Evolutionary conservation across 1,140 invertebrate genomes (phyloP), one percentile per base, ranked within the genome.

Genomic region (Microplitis mediator): DNA sequence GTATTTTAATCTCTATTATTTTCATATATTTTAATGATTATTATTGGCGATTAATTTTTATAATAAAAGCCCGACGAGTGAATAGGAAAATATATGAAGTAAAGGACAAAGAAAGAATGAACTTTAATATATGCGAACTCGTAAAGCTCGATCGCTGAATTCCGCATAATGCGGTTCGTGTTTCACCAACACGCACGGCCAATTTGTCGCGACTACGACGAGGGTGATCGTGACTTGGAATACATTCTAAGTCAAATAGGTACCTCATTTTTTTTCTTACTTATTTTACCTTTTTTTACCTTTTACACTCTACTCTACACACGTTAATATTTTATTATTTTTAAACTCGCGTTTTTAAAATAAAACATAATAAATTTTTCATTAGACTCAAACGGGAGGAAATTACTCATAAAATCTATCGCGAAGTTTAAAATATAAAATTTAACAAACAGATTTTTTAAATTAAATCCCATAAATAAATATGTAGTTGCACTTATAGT

Each of bases 141-240:
- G 77, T 78, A 81, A 81, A 79, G 73, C 76, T 71, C 69, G 74
- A 69, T 74, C 73, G 75, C 71, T 75, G 76, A 76, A 80, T 81
- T 78, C 71, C 75, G 77, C 77, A 83, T 82, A 82, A 83, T 82
- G 79, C 76, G 71, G 73, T 71, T 76, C 66, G 73, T 75, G 76
- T 75, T 77, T 73, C 72, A 77, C 72, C 76, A 78, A 79, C 82
- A 80, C 80, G 80, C 78, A 80, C 80, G 70, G 78, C 76, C 81
- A 81, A 82, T 84, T 84, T 82, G 81, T 82, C 80, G 80, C 76
- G 63, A 73, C 74, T 75, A 66, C 73, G 72, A 80, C 80, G 45
- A 71, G 14, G 58, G 60, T 39, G 58, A 71, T 77, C 76, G 76
- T 77, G 77, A 80, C 80, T 79, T 69, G 73, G 77, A 79, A 80